Evolutionary conservation across 2,113 vertebrate genomes (phyloP).

Genomic region (Sinocyclocheilus anophthalmus): DNA sequence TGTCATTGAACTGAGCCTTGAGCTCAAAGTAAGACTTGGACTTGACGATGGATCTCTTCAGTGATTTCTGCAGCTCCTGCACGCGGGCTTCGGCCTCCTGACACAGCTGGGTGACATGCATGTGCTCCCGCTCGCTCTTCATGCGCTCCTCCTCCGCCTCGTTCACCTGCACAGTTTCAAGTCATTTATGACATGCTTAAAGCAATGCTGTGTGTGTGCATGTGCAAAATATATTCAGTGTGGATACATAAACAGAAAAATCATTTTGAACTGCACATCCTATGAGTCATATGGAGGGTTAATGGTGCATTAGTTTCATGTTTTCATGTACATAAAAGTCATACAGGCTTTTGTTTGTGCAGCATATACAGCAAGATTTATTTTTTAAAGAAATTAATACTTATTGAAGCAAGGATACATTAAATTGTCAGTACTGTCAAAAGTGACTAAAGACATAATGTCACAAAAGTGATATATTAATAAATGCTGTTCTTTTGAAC

Average conservation of each 20-base stretch:
- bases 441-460: too few relatives aligned
- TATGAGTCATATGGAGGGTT: neutral
- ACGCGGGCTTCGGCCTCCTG: conserved; percentile 89
- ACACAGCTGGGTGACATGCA: conserved; percentile 86
- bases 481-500: too few relatives aligned
- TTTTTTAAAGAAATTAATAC: too few relatives aligned
- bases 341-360: neutral
- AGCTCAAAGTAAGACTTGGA: conserved; percentile 94
- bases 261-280: neutral
- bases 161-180: conserved; percentile 79
- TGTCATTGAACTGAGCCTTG: conserved; percentile 90
- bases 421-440: too few relatives aligned
- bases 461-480: too few relatives aligned
- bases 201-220: neutral
- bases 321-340: neutral
- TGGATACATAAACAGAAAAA: neutral
- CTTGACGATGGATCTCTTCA: conserved; percentile 87
- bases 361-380: neutral
- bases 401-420: too few relatives aligned
- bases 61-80: conserved; percentile 88
- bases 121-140: conserved; percentile 89
- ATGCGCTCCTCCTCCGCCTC: conserved; percentile 91
- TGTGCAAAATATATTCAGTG: neutral
- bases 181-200: neutral
- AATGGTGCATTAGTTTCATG: neutral